Evolutionary conservation across 2,113 vertebrate species (phyloP).

Genomic region (Pteruthius melanotis): DNA sequence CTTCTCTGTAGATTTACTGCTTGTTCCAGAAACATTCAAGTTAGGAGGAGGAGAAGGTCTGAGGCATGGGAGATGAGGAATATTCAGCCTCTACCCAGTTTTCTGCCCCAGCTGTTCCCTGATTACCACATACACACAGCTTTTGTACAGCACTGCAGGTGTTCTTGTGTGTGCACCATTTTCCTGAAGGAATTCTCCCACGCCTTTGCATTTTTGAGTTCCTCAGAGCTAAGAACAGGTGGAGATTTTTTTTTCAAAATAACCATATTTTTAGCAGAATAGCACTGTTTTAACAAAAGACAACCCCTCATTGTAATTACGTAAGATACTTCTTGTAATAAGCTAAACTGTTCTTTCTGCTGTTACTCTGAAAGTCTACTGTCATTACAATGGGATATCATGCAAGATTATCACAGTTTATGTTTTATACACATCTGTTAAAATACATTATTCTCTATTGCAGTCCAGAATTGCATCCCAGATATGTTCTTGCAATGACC

Average conservation of each 20-base stretch:
- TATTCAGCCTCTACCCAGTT: background rate
- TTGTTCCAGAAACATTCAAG: background rate
- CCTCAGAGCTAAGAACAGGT: background rate
- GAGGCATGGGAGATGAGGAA: background rate
- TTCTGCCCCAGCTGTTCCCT: background rate
- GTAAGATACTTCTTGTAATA: background rate
- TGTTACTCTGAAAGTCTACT: background rate
- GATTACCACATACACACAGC: background rate
- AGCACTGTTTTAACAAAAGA: background rate
- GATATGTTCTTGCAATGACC: background rate
- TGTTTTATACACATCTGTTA: background rate
- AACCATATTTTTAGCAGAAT: background rate
- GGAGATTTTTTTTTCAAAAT: background rate
- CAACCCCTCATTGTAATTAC: background rate
- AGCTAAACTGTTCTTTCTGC: background rate
- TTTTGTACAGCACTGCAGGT: background rate
- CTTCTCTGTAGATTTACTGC: background rate
- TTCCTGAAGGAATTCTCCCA: background rate
- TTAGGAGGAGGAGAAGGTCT: background rate
- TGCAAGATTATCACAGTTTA: background rate
- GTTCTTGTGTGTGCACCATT: background rate
- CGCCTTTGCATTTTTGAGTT: background rate
- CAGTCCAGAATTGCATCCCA: background rate
- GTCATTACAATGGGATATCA: background rate
- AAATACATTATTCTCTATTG: background rate